Evolutionary conservation across 2,888 invertebrate species (phyloP).

Genomic region (Zelleria hepariella): DNA sequence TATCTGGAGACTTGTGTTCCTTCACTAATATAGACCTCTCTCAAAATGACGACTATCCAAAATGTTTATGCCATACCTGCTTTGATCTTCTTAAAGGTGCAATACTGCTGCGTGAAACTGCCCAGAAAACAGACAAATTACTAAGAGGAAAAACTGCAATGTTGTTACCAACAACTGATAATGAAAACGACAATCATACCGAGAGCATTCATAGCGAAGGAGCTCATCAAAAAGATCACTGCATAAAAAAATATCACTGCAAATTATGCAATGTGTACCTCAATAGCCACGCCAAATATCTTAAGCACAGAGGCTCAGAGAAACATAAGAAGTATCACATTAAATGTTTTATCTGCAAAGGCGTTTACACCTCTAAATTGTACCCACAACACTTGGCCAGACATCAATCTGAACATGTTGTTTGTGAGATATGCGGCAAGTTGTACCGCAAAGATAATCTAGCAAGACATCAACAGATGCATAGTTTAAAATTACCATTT

Average conservation of each 20-base stretch:
- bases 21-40: constrained; percentile 31
- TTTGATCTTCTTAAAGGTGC: constrained; percentile 30
- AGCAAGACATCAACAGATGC: background rate
- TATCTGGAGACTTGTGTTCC: constrained; percentile 31
- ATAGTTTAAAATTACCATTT: constrained; percentile 24
- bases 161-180: constrained; percentile 5
- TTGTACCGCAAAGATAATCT: constrained; percentile 44
- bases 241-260: constrained; percentile 3
- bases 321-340: constrained; percentile 6
- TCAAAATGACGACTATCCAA: constrained; percentile 32
- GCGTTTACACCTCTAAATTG: too few species aligned
- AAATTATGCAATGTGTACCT: constrained; percentile 4
- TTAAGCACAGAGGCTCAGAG: background rate
- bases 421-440: constrained; percentile 44
- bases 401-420: constrained; percentile 22
- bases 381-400: constrained; percentile 11
- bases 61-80: constrained; percentile 35
- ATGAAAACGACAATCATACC: constrained; percentile 5
- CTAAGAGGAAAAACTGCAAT: constrained; percentile 15
- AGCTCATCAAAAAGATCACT: too few species aligned
- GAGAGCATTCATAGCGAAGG: too few species aligned
- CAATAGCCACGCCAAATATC: background rate
- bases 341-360: constrained; percentile 9
- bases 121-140: constrained; percentile 28
- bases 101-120: constrained; percentile 32